Evolutionary conservation across 1,140 invertebrate genomes (phyloP).

Genomic region (Cataglyphis hispanica): DNA sequence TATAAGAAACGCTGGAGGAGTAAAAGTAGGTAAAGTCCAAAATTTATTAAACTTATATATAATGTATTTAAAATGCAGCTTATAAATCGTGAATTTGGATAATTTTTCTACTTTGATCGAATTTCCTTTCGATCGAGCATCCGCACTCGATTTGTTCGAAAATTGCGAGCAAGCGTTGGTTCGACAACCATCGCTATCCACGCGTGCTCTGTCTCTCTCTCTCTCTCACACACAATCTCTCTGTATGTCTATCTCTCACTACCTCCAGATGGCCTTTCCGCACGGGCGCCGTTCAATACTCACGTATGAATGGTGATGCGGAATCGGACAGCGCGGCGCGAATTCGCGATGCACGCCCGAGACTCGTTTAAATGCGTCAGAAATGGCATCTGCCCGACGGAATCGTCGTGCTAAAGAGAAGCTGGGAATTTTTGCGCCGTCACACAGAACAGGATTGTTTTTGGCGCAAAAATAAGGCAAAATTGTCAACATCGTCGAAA

Average conservation of each 20-base stretch:
- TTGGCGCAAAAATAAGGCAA: slow-evolving; percentile 31
- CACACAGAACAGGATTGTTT: slow-evolving; percentile 45
- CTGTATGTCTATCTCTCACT: not conserved
- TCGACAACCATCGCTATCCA: slow-evolving; percentile 54
- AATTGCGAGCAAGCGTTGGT: slow-evolving; percentile 41
- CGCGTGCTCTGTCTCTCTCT: slow-evolving; percentile 8
- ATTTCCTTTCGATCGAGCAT: slow-evolving; percentile 23
- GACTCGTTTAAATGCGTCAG: slow-evolving; percentile 71
- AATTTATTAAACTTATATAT: not conserved
- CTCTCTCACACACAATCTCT: slow-evolving; percentile 17
- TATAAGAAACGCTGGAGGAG: too few relatives aligned
- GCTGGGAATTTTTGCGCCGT: slow-evolving; percentile 57
- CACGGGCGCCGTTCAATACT: slow-evolving; percentile 58
- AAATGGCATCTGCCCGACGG: slow-evolving; percentile 59
- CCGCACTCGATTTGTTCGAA: slow-evolving; percentile 32
- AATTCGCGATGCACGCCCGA: slow-evolving; percentile 57
- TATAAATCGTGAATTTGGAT: slow-evolving; percentile 16
- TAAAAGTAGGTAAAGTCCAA: not conserved
- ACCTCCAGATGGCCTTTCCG: slow-evolving; percentile 47
- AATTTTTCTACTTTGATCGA: slow-evolving; percentile 11
- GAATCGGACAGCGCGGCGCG: slow-evolving; percentile 62
- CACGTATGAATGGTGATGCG: slow-evolving; percentile 63
- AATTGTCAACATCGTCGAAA: slow-evolving; percentile 21
- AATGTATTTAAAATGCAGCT: slow-evolving; percentile 2
- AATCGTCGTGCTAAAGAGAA: slow-evolving; percentile 38